Percentiles rank a stretch among this genome's conserved stretches.
These are phyloP conservation scores for Xylota segnis DNA, from an alignment of 2,888 invertebrate species.

Conservation along the genomic window DNA sequence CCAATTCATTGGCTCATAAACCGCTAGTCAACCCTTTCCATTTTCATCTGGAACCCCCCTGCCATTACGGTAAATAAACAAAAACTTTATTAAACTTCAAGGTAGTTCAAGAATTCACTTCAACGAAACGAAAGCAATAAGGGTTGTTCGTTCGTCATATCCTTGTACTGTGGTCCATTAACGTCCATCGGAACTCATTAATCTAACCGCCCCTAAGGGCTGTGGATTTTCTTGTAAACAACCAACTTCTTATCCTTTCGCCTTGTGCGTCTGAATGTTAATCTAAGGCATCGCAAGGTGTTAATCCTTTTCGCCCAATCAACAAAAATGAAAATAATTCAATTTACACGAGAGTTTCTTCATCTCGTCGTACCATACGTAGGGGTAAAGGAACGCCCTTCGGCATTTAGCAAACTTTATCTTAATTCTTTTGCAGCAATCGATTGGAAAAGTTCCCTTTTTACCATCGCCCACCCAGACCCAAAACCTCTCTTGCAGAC, in stretches of 20 bases:
- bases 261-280: conserved; percentile 53
- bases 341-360: conserved; percentile 71
- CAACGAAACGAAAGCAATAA: conserved; percentile 14
- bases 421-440: conserved; percentile 75
- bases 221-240: conserved; percentile 66
- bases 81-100: conserved; percentile 53
- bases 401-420: conserved; percentile 73
- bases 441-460: conserved; percentile 71
- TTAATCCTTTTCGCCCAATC: conserved; percentile 76
- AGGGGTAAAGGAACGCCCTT: conserved; percentile 59
- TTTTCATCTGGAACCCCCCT: background rate
- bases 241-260: conserved; percentile 59
- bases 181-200: conserved; percentile 76
- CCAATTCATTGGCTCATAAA: conserved; percentile 48
- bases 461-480: conserved; percentile 8
- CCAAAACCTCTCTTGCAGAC: conserved; percentile 43
- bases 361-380: conserved; percentile 31
- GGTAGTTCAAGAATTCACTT: conserved; percentile 8
- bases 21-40: conserved; percentile 15
- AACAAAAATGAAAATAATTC: conserved; percentile 77
- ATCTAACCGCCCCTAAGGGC: conserved; percentile 67
- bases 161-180: conserved; percentile 63
- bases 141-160: conserved; percentile 35
- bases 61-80: conserved; percentile 15
- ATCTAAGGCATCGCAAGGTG: conserved; percentile 69